Evolutionary conservation across 1,140 invertebrate genomes (phyloP), one percentile per base, ranked within the genome.

Genomic region (Papilio glaucus): DNA sequence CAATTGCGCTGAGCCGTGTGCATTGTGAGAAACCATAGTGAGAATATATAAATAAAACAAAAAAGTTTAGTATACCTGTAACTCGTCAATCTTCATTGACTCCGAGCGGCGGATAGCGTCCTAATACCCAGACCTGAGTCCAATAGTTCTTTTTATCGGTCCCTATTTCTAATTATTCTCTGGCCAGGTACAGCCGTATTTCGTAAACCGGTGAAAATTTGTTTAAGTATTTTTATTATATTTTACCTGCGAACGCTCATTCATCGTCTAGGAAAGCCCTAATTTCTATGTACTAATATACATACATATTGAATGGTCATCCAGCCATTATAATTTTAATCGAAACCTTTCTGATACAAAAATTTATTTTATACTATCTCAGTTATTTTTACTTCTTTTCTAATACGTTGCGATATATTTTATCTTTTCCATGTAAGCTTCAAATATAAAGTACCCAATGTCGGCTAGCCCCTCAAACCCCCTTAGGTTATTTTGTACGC

Each of bases 91-190:
- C 45, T 15, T 24, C 45, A 49, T 21, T 10, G 10, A 26, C 9
- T 57, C 21, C 18, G 18, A 9, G 15, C 10, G 6, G 18, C 8
- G 18, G 18, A 12, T 5, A 57, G 18, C 4, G 21, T 57, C 10
- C n/a, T 57, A 5, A 57, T 57, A 12, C 9, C 15, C 9, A 5
- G 21, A 12, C 10, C 4, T 26, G 21, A 57, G 10, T 57, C 21
- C 21, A 57, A 5, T 57, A 24, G 49, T 57, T 57, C 10, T 24
- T 24, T 9, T 57, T 15, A 24, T 24, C 9, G 18, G 9, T 57
- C 49, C 49, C 21, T 57, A 57, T 57, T 57, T 57, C 9, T 57
- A 57, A 57, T 57, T 57, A 57, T 57, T 57, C 24, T 15, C 18
- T 49, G 8, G 24, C 9, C 49, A 57, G 49, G 49, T 57, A 57